A percentile compares a stretch with the other conserved stretches of the same genome.
Evolutionary conservation across 2,113 vertebrate genomes (phyloP).

Genomic region (Lepisosteus oculatus): DNA sequence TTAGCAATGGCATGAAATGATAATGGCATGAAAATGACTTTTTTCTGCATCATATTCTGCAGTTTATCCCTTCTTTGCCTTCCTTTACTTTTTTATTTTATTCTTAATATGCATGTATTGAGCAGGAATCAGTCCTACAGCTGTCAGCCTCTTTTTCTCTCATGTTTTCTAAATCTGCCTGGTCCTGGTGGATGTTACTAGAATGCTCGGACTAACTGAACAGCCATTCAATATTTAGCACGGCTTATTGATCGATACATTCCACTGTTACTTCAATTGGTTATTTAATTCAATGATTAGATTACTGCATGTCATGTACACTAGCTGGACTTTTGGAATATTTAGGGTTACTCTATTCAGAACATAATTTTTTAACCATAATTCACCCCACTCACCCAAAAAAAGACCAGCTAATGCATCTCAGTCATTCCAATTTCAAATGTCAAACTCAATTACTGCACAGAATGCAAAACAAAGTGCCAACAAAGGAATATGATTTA

Average conservation of each 20-base stretch:
- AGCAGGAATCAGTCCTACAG: not conserved
- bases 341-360: slow-evolving; percentile 7
- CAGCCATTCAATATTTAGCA: slow-evolving; percentile 19
- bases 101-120: not conserved
- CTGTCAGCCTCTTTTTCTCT: not conserved
- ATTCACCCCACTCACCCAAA: slow-evolving; percentile 21
- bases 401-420: slow-evolving; percentile 32
- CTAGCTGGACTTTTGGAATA: slow-evolving; percentile 9
- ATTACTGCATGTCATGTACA: slow-evolving; percentile 1
- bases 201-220: slow-evolving; percentile 17
- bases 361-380: not conserved
- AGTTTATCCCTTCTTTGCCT: too few relatives aligned
- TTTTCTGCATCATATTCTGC: too few relatives aligned
- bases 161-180: slow-evolving; percentile 8
- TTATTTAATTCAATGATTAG: slow-evolving; percentile 13
- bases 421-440: slow-evolving; percentile 19
- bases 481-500: slow-evolving; percentile 19
- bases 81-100: not conserved
- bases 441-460: slow-evolving; percentile 36
- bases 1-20: slow-evolving; percentile 3
- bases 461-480: slow-evolving; percentile 22
- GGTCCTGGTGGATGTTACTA: slow-evolving; percentile 5
- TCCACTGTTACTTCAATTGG: not conserved
- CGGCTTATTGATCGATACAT: slow-evolving; percentile 13
- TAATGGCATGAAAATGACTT: too few relatives aligned